These are phyloP conservation scores for Caiman crocodilus DNA, from an alignment of 2,797 vertebrate species.

Conservation along the genomic window DNA sequence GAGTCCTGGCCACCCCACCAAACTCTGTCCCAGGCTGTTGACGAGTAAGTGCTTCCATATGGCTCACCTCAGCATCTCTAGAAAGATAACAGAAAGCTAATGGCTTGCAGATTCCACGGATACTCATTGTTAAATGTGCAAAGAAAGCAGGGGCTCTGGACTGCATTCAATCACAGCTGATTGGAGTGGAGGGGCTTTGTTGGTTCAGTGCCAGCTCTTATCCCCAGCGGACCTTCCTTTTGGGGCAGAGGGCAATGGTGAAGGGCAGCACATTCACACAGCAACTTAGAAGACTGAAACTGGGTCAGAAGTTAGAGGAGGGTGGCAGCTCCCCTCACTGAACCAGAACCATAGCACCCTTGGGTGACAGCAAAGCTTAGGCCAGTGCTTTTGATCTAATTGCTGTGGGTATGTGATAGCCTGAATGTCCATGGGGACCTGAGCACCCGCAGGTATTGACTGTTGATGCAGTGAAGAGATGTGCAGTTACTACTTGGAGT, in stretches of 20 bases:
- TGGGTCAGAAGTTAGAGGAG: neutral
- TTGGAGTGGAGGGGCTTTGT: conserved; percentile 22
- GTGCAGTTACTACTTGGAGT: neutral
- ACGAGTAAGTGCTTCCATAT: conserved; percentile 79
- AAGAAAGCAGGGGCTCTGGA: neutral
- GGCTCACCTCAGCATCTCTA: conserved; percentile 76
- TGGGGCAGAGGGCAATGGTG: neutral
- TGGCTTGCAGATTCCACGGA: conserved; percentile 78
- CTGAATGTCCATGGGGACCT: neutral
- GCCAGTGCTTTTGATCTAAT: neutral
- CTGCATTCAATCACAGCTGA: conserved; percentile 66
- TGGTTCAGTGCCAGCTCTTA: conserved; percentile 13
- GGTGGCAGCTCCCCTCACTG: neutral
- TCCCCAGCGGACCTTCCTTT: neutral
- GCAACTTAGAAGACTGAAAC: accelerated
- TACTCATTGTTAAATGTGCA: conserved; percentile 29
- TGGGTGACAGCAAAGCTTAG: neutral
- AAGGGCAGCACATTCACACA: neutral
- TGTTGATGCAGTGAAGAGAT: neutral
- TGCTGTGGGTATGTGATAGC: neutral
- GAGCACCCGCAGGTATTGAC: accelerated
- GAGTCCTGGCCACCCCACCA: conserved; percentile 75
- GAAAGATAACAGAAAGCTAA: conserved; percentile 78
- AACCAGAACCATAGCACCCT: neutral
- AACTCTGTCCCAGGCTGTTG: conserved; percentile 76